phyloP scores from a whole-genome alignment of 2,797 vertebrate genomes.

The Harpagifer antarcticus region DNA sequence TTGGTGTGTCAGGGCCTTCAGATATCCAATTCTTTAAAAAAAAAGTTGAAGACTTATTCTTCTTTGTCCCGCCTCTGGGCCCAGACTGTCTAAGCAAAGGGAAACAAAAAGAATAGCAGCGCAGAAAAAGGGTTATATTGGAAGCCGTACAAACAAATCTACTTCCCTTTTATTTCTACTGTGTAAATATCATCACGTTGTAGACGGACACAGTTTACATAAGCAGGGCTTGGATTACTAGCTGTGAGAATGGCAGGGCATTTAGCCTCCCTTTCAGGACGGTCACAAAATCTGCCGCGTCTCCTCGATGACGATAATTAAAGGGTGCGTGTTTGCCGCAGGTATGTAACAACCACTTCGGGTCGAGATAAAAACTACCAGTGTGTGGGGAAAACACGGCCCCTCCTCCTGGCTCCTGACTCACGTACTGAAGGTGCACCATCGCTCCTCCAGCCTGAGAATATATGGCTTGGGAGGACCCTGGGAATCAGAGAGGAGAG shows the following conservation, averaged over 20 bases:
- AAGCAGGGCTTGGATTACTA: slow-evolving; percentile 65
- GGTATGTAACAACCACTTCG: slow-evolving; percentile 74
- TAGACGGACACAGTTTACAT: slow-evolving; percentile 65
- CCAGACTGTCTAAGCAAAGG: slow-evolving; percentile 24
- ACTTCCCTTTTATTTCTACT: slow-evolving; percentile 52
- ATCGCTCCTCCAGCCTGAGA: slow-evolving; percentile 42
- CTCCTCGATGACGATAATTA: slow-evolving; percentile 72
- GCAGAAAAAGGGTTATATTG: slow-evolving; percentile 7
- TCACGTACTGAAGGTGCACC: slow-evolving; percentile 52
- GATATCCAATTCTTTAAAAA: slow-evolving; percentile 3
- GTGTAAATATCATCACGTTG: slow-evolving; percentile 49
- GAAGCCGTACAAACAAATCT: slow-evolving; percentile 36
- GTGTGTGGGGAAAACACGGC: slow-evolving; percentile 59
- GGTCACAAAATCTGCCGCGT: slow-evolving; percentile 55
- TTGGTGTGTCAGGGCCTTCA: not conserved
- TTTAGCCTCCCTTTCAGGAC: slow-evolving; percentile 55
- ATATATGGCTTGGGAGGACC: slow-evolving; percentile 45
- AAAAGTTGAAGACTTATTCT: slow-evolving; percentile 1
- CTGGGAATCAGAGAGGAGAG: slow-evolving; percentile 60
- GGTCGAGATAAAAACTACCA: slow-evolving; percentile 64
- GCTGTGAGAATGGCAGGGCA: slow-evolving; percentile 67
- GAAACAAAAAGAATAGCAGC: slow-evolving; percentile 17
- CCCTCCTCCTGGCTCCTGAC: slow-evolving; percentile 47
- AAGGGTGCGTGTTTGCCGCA: slow-evolving; percentile 65
- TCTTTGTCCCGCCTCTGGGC: slow-evolving; percentile 17